These are phyloP conservation scores for Amphipoea oculea DNA, from an alignment of 2,888 invertebrate species.

Conservation along the genomic window DNA sequence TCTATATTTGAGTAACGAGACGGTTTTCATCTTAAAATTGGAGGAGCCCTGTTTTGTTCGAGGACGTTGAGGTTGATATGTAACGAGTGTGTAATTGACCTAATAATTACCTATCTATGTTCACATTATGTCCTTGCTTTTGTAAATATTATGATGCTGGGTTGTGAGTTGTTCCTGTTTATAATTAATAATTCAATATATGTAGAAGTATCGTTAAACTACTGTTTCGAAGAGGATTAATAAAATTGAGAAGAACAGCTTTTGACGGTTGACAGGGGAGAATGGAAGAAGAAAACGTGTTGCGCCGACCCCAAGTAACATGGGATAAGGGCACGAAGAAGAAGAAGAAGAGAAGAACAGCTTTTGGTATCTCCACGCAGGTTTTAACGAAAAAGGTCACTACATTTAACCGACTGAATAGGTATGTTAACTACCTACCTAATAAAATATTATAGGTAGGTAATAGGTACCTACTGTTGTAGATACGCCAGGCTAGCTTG, in stretches of 20 bases:
- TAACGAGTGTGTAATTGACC: not conserved
- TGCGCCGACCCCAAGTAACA: too few species aligned
- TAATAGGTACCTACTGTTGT: not conserved
- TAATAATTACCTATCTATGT: not conserved
- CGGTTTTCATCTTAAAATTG: not conserved
- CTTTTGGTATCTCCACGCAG: constrained; percentile 12
- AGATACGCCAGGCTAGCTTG: not conserved
- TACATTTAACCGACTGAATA: not conserved
- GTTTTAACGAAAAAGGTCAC: constrained; percentile 12
- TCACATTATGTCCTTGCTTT: not conserved
- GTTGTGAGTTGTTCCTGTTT: not conserved
- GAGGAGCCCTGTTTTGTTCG: not conserved
- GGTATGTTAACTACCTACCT: not conserved
- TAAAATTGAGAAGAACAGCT: too few species aligned
- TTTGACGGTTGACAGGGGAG: too few species aligned
- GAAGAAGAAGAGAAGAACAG: too few species aligned
- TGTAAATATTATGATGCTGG: not conserved
- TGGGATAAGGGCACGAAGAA: too few species aligned
- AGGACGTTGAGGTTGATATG: not conserved
- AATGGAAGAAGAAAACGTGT: too few species aligned
- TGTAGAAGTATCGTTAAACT: too few species aligned
- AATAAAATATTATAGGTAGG: not conserved
- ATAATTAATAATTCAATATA: not conserved
- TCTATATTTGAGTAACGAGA: not conserved
- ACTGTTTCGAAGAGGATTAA: not conserved